phyloP scores from a whole-genome alignment of 2,888 invertebrate species.

The Athripsodes cinereus region DNA sequence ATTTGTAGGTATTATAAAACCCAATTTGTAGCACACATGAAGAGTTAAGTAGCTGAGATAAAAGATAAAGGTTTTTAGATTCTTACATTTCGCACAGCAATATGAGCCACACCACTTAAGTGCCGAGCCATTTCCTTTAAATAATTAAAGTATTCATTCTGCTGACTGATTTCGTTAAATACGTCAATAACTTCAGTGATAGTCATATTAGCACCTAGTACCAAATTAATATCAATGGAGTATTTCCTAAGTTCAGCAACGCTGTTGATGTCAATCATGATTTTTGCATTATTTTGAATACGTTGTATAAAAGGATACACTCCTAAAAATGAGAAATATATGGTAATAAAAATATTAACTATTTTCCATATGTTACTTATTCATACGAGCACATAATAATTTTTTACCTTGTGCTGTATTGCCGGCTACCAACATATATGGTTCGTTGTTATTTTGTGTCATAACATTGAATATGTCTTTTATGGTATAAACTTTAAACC shows the following conservation, averaged over 20 bases:
- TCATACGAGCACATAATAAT: too few relatives aligned
- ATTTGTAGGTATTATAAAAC: too few relatives aligned
- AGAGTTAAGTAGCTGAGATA: too few relatives aligned
- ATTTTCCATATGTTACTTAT: too few relatives aligned
- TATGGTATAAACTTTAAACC: conserved; percentile 32
- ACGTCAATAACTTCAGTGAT: conserved; percentile 50
- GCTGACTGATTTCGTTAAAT: conserved; percentile 37
- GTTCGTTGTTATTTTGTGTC: conserved; percentile 38
- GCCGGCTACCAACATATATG: conserved; percentile 58
- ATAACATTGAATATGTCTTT: conserved; percentile 30
- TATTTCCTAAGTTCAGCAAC: conserved; percentile 47
- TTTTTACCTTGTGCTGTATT: conserved; percentile 66
- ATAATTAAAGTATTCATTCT: conserved; percentile 52
- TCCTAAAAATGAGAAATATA: conserved; percentile 32
- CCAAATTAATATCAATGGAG: conserved; percentile 39
- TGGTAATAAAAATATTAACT: too few relatives aligned
- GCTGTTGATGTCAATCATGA: conserved; percentile 56
- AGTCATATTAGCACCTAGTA: conserved; percentile 53
- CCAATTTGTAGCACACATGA: too few relatives aligned
- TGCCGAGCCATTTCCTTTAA: conserved; percentile 55
- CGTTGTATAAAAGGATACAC: conserved; percentile 42
- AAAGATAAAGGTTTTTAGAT: background rate
- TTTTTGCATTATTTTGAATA: conserved; percentile 32
- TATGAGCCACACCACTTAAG: conserved; percentile 62
- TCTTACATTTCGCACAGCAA: conserved; percentile 67